Evolutionary conservation across 2,797 vertebrate genomes (phyloP).

Genomic region (Phalanger gymnotis): DNA sequence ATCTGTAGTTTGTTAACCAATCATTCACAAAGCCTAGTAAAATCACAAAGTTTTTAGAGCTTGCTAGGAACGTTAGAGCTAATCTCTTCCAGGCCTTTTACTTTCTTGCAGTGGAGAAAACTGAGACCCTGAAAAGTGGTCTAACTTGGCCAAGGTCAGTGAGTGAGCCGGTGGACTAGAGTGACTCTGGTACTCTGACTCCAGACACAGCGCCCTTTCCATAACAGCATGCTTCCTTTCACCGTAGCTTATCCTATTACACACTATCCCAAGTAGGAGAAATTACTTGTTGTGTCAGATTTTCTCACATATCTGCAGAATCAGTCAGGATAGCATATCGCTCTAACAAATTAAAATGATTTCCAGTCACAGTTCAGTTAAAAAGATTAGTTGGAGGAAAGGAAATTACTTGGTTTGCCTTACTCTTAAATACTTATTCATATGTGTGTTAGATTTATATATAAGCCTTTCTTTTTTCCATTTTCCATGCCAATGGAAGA

Average conservation of each 20-base stretch:
- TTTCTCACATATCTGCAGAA: constrained; percentile 6
- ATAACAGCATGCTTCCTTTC: background rate
- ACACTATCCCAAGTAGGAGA: background rate
- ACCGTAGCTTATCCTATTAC: background rate
- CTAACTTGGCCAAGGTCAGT: background rate
- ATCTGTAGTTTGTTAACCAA: background rate
- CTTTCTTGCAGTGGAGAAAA: background rate
- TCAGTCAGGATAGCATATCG: background rate
- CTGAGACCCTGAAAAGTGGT: background rate
- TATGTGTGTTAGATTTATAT: background rate
- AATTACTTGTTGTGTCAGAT: constrained; percentile 14
- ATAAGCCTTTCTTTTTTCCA: constrained; percentile 22
- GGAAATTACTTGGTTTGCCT: background rate
- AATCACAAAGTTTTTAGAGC: background rate
- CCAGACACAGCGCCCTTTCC: background rate
- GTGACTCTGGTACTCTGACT: background rate
- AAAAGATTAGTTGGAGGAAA: background rate
- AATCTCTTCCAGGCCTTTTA: background rate
- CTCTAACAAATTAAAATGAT: constrained; percentile 1
- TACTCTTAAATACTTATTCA: background rate
- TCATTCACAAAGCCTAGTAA: background rate
- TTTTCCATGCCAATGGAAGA: constrained; percentile 1
- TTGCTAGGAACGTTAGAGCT: background rate
- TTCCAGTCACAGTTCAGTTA: background rate
- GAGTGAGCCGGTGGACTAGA: background rate